Percentiles rank a stretch among this genome's conserved stretches.
Conservation (phyloP, 1,140 invertebrate genomes). For the Eumeta japonica region DNA sequence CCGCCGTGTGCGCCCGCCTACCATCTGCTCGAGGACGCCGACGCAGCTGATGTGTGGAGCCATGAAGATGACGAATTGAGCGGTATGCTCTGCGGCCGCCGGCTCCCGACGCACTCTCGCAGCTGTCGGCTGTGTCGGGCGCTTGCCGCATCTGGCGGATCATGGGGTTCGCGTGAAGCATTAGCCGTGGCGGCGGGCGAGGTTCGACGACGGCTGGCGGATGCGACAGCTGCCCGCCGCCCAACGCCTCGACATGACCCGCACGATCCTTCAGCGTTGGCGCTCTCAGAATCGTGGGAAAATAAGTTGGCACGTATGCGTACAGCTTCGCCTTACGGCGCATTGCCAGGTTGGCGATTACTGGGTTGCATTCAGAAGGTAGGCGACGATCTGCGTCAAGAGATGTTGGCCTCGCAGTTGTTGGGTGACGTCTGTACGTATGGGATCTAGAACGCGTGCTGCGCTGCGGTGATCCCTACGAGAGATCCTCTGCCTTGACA, state of each 20-base stretch:
- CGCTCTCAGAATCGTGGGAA: slow-evolving; percentile 85
- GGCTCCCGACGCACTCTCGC: slow-evolving; percentile 38
- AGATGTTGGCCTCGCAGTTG: slow-evolving; percentile 93
- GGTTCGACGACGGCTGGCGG: slow-evolving; percentile 83
- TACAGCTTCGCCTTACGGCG: slow-evolving; percentile 92
- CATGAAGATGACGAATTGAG: slow-evolving; percentile 93
- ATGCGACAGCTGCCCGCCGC: slow-evolving; percentile 78
- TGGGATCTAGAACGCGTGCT: slow-evolving; percentile 91
- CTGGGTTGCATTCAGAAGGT: slow-evolving; percentile 97
- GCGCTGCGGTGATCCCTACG: slow-evolving; percentile 88
- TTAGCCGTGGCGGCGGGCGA: slow-evolving; percentile 87
- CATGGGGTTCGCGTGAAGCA: slow-evolving; percentile 80
- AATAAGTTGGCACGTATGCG: slow-evolving; percentile 83
- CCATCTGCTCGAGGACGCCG: slow-evolving; percentile 37
- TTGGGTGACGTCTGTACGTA: slow-evolving; percentile 86
- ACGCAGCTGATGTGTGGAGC: slow-evolving; percentile 70
- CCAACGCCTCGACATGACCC: slow-evolving; percentile 86
- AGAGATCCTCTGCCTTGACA: slow-evolving; percentile 60
- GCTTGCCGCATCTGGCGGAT: slow-evolving; percentile 89
- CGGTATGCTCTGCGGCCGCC: slow-evolving; percentile 32
- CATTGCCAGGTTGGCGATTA: slow-evolving; percentile 86
- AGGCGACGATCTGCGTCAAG: slow-evolving; percentile 95
- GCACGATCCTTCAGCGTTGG: slow-evolving; percentile 97
- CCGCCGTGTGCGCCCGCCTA: slow-evolving; percentile 41
- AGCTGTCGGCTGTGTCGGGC: slow-evolving; percentile 31